These are phyloP conservation scores for Apistogramma diplotaenia DNA, from an alignment of 2,113 vertebrate species.

Conservation along the genomic window DNA sequence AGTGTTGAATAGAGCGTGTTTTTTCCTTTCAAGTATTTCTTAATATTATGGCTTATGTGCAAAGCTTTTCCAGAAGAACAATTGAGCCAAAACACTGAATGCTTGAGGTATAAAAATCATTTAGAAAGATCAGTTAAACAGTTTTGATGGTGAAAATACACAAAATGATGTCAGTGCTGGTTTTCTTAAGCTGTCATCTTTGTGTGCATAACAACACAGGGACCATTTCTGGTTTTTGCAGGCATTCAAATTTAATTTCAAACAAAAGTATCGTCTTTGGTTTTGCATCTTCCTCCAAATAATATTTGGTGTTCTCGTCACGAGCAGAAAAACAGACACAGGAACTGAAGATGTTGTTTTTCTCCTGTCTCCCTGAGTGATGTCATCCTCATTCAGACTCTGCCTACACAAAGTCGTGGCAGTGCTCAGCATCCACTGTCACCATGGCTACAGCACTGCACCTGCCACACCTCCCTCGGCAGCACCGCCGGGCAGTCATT, in stretches of 20 bases:
- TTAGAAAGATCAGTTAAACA: neutral
- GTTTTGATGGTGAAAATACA: neutral
- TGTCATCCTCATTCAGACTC: conserved; percentile 65
- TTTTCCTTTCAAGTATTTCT: neutral
- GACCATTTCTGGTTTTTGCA: neutral
- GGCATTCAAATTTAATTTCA: neutral
- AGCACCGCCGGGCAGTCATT: neutral
- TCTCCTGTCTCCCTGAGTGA: conserved; percentile 52
- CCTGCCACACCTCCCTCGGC: neutral
- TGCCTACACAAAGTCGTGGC: conserved; percentile 53
- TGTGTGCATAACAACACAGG: neutral
- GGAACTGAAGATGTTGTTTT: conserved; percentile 60
- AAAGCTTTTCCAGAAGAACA: neutral
- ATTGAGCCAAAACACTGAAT: neutral
- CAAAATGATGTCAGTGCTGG: accelerated
- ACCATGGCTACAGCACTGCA: conserved; percentile 58
- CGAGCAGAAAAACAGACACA: conserved; percentile 30
- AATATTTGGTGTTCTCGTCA: conserved; percentile 8
- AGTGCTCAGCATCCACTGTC: conserved; percentile 64
- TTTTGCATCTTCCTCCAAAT: neutral
- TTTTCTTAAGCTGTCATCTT: neutral
- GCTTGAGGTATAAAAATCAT: neutral
- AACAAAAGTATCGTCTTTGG: neutral
- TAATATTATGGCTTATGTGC: accelerated
- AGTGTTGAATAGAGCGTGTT: neutral